Evolutionary conservation across 2,113 vertebrate genomes (phyloP).

Genomic region (Atlantisia rogersi): DNA sequence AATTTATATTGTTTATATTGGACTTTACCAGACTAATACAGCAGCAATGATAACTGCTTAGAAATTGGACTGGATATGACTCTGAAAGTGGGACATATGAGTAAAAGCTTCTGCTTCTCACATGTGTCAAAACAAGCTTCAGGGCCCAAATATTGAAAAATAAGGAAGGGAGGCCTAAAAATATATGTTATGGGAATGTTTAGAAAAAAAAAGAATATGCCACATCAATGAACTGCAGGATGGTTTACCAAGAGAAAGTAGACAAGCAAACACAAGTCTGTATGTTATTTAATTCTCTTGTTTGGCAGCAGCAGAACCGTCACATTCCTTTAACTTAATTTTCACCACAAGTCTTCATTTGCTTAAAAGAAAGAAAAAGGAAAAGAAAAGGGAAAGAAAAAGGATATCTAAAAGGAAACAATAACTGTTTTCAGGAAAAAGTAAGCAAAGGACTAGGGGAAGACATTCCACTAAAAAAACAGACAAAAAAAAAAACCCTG

Average conservation of each 20-base stretch:
- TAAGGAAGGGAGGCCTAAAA: conserved; percentile 12
- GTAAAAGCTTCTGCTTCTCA: neutral
- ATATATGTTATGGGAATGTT: conserved; percentile 15
- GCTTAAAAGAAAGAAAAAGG: too few species aligned
- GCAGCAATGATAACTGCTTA: neutral
- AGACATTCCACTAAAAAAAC: neutral
- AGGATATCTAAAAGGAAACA: neutral
- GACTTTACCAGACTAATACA: neutral
- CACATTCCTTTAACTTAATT: neutral
- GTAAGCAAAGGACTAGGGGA: neutral
- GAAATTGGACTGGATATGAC: neutral
- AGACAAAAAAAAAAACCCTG: too few species aligned
- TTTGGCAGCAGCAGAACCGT: neutral
- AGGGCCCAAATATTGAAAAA: conserved; percentile 4
- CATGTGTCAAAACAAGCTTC: conserved; percentile 38
- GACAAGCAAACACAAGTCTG: neutral
- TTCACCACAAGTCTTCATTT: neutral
- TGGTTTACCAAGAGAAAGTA: neutral
- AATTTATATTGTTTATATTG: neutral
- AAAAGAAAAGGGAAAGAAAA: too few species aligned
- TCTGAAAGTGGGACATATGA: neutral
- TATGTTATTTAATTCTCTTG: conserved; percentile 24
- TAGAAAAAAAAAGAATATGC: conserved; percentile 3
- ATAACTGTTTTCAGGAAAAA: neutral
- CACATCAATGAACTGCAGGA: conserved; percentile 22